Evolutionary conservation across 30 jellyfish, hydroid and myxozoan species (phyloP).

Genomic region (Hydractinia echinata): DNA sequence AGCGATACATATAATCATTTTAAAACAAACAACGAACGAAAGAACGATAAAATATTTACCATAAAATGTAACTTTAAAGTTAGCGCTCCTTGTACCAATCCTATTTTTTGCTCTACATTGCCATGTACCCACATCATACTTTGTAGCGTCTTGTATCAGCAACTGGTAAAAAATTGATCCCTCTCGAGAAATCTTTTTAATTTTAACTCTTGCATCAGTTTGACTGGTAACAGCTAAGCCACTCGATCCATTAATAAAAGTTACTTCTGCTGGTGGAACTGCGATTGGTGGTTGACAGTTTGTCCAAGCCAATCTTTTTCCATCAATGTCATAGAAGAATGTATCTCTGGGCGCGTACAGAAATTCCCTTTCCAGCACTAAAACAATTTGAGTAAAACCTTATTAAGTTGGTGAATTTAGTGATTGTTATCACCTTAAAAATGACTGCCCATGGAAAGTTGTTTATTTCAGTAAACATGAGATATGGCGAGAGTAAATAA

Average conservation of each 20-base stretch:
- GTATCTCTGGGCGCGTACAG: constrained; percentile 33
- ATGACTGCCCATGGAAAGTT: too few relatives aligned
- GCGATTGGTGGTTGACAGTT: constrained; percentile 38
- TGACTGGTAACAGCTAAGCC: constrained; percentile 27
- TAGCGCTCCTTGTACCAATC: background rate
- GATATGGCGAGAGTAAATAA: too few relatives aligned
- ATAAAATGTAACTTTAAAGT: constrained; percentile 24
- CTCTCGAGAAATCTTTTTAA: background rate
- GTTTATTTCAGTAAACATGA: too few relatives aligned
- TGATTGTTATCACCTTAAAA: too few relatives aligned
- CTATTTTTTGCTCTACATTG: constrained; percentile 24
- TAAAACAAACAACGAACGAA: background rate
- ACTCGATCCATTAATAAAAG: constrained; percentile 39
- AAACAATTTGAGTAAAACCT: background rate
- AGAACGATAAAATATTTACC: background rate
- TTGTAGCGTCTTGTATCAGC: constrained; percentile 28
- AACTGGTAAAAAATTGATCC: background rate
- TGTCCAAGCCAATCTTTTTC: constrained; percentile 34
- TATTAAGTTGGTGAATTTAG: too few relatives aligned
- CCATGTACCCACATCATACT: constrained; percentile 35
- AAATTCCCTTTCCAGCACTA: constrained; percentile 29
- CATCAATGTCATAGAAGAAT: constrained; percentile 29
- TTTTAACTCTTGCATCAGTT: constrained; percentile 24
- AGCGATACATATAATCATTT: background rate
- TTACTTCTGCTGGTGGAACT: background rate